Evolutionary conservation across 1,140 invertebrate species (phyloP).

Genomic region (Copidosoma floridanum): DNA sequence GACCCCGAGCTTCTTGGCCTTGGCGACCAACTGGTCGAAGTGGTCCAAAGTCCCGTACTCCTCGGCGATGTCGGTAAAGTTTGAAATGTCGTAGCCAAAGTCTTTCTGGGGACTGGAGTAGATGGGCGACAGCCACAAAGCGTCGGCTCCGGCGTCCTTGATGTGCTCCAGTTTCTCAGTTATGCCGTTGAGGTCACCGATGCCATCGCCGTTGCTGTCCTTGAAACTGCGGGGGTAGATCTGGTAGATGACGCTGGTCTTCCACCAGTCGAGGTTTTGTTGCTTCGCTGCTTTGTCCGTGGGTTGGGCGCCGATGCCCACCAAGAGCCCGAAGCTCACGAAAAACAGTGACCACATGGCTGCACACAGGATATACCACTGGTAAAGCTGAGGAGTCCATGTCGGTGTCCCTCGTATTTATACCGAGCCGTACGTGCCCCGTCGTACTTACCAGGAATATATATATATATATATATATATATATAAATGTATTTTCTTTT

Average conservation of each 20-base stretch:
- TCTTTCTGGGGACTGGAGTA: conserved; percentile 58
- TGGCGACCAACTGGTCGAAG: conserved; percentile 51
- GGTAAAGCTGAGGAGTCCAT: not conserved
- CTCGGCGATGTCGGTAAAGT: conserved; percentile 57
- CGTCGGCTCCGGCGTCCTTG: conserved; percentile 46
- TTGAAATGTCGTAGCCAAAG: conserved; percentile 55
- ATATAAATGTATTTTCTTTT: too few species aligned
- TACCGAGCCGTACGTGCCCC: too few species aligned
- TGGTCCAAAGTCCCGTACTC: conserved; percentile 58
- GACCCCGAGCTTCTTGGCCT: conserved; percentile 49
- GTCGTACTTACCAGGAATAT: too few species aligned
- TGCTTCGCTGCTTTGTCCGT: not conserved
- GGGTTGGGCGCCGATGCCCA: not conserved
- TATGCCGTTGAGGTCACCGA: conserved; percentile 67
- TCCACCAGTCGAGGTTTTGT: conserved; percentile 65
- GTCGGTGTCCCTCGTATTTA: not conserved
- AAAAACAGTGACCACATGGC: not conserved
- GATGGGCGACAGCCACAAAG: conserved; percentile 60
- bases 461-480: too few species aligned
- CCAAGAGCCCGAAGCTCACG: not conserved
- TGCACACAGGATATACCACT: not conserved
- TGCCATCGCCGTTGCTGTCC: conserved; percentile 73
- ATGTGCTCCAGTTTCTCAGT: conserved; percentile 40
- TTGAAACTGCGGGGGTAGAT: conserved; percentile 71
- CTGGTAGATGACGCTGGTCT: conserved; percentile 73